These are phyloP conservation scores for Rhynchopsitta pachyrhyncha DNA, from an alignment of 2,113 vertebrate species.

Conservation along the genomic window DNA sequence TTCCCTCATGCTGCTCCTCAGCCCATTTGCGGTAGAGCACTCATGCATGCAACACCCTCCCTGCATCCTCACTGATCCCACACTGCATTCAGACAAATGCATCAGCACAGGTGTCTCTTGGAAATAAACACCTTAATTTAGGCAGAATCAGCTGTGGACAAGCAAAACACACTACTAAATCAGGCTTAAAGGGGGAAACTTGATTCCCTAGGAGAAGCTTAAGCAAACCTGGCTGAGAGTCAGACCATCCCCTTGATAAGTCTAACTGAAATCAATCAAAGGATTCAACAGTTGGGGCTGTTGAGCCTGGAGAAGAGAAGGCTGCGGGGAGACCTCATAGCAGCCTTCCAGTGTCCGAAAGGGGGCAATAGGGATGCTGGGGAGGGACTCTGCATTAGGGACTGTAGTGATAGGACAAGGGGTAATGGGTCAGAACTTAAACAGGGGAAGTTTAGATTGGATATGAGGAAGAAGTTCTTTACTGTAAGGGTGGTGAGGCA, in stretches of 20 bases:
- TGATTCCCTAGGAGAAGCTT: neutral
- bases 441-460: too few relatives aligned
- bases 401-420: too few relatives aligned
- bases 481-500: too few relatives aligned
- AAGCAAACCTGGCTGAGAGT: neutral
- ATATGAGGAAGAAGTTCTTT: too few relatives aligned
- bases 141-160: neutral
- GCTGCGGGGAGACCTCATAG: too few relatives aligned
- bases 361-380: too few relatives aligned
- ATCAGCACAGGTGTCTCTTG: neutral
- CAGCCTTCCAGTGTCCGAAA: too few relatives aligned
- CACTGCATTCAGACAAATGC: neutral
- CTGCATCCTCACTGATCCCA: accelerated
- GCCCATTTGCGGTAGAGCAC: neutral
- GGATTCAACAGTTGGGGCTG: neutral
- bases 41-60: accelerated
- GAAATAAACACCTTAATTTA: neutral
- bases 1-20: neutral
- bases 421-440: too few relatives aligned
- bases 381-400: too few relatives aligned
- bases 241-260: neutral
- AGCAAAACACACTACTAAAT: neutral
- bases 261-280: neutral
- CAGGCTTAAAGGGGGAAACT: neutral
- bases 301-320: too few relatives aligned